These are phyloP conservation scores for Prosopocoilus inquinatus DNA, from an alignment of 2,888 invertebrate genomes.

Conservation along the genomic window DNA sequence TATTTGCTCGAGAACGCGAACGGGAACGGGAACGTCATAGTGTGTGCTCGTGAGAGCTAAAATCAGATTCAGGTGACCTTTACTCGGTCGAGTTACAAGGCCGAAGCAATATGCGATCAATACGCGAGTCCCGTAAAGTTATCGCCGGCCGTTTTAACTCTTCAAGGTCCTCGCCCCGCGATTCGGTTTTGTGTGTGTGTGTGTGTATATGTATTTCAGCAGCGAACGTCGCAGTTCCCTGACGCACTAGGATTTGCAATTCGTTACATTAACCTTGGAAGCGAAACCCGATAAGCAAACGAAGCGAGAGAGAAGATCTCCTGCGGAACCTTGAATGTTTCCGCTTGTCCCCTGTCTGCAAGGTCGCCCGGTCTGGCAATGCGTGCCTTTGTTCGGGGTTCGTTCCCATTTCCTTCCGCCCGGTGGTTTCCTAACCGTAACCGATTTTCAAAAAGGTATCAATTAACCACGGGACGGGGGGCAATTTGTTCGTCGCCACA, in stretches of 20 bases:
- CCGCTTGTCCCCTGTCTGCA: slow-evolving; percentile 47
- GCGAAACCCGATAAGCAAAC: slow-evolving; percentile 27
- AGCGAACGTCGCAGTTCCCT: slow-evolving; percentile 1
- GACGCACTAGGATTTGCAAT: slow-evolving; percentile 18
- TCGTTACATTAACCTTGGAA: slow-evolving; percentile 27
- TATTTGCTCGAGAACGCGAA: slow-evolving; percentile 1
- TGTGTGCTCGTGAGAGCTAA: slow-evolving; percentile 11
- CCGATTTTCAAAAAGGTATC: not conserved
- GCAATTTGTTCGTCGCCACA: not conserved
- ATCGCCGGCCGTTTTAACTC: slow-evolving; percentile 12
- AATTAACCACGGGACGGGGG: not conserved
- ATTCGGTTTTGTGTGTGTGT: too few relatives aligned
- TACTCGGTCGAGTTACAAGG: slow-evolving; percentile 23
- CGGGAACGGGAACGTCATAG: not conserved
- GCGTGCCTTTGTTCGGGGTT: slow-evolving; percentile 42
- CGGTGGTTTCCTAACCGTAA: slow-evolving; percentile 10
- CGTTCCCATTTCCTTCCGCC: slow-evolving; percentile 38
- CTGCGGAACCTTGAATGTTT: slow-evolving; percentile 48
- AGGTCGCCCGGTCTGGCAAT: slow-evolving; percentile 50
- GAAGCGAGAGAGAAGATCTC: slow-evolving; percentile 23
- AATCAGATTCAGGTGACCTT: slow-evolving; percentile 30
- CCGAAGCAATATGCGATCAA: slow-evolving; percentile 23
- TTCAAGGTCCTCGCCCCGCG: slow-evolving; percentile 19
- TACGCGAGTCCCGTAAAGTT: slow-evolving; percentile 14
- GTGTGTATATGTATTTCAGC: slow-evolving; percentile 20